phyloP scores from a whole-genome alignment of 2,113 vertebrate genomes.

The Kryptolebias marmoratus region DNA sequence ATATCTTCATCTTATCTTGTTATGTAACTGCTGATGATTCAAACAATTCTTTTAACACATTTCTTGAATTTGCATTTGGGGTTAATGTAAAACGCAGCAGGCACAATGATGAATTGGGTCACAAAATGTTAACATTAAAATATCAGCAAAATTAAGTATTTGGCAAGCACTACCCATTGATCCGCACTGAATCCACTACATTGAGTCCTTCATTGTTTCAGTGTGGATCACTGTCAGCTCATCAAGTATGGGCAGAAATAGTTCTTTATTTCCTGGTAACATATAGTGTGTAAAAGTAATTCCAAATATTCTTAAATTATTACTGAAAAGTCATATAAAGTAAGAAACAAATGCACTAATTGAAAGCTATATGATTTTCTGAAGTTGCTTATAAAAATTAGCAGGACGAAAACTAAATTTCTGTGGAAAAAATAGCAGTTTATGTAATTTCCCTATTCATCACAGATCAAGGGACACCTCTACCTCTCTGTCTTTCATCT shows the following conservation, averaged over 20 bases:
- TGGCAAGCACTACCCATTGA: too few species aligned
- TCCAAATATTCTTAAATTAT: too few species aligned
- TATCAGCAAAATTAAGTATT: background rate
- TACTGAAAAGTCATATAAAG: background rate
- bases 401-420: background rate
- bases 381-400: background rate
- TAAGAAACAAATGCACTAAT: background rate
- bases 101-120: background rate
- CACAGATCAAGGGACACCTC: conserved; percentile 4
- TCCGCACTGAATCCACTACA: too few species aligned
- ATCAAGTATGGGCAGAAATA: background rate
- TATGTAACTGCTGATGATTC: background rate
- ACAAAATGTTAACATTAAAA: background rate
- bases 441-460: conserved; percentile 7
- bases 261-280: too few species aligned
- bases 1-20: background rate
- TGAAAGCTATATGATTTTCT: background rate
- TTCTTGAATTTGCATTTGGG: background rate
- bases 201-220: too few species aligned
- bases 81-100: background rate
- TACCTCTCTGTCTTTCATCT: conserved; percentile 5
- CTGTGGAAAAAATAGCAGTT: too few species aligned
- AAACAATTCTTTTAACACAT: background rate
- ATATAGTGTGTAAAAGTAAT: too few species aligned
- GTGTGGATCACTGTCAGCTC: too few species aligned